Evolutionary conservation across 2,888 invertebrate species (phyloP).

Genomic region (Chorisops tibialis): DNA sequence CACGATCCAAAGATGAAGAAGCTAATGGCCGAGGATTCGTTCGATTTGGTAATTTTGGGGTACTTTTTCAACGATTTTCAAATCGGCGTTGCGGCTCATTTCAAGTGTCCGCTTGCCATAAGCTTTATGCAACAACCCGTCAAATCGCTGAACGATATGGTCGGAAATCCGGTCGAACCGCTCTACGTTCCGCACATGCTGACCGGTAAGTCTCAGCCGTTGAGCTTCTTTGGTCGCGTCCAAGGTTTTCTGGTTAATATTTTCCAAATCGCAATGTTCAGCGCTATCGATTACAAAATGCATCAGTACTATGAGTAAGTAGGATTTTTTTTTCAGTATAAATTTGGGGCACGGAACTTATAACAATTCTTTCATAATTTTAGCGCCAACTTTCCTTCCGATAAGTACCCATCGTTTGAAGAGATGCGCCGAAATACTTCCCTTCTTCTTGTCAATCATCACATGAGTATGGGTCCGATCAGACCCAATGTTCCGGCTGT

Average conservation of each 20-base stretch:
- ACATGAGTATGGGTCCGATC: constrained; percentile 45
- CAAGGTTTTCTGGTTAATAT: not conserved
- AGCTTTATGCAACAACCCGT: not conserved
- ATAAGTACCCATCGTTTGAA: constrained; percentile 30
- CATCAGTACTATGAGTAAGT: not conserved
- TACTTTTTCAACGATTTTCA: constrained; percentile 21
- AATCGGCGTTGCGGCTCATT: constrained; percentile 31
- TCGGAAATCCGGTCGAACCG: constrained; percentile 11
- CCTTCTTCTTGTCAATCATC: constrained; percentile 49
- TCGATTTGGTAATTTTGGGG: constrained; percentile 27
- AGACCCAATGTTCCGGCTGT: constrained; percentile 46
- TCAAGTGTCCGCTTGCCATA: constrained; percentile 30
- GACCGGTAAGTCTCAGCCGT: not conserved
- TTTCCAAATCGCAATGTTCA: not conserved
- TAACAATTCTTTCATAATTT: too few relatives aligned
- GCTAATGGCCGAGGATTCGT: constrained; percentile 22
- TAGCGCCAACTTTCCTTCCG: constrained; percentile 32
- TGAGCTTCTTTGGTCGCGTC: constrained; percentile 13
- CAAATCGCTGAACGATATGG: not conserved
- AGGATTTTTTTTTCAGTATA: constrained; percentile 34
- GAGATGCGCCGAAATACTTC: constrained; percentile 47
- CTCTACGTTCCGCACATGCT: constrained; percentile 8
- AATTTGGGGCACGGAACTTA: too few relatives aligned
- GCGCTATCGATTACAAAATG: not conserved
- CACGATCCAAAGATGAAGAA: constrained; percentile 3